These are phyloP conservation scores for Tonatia bakeri DNA, from an alignment of 2,113 vertebrate genomes.

Conservation along the genomic window DNA sequence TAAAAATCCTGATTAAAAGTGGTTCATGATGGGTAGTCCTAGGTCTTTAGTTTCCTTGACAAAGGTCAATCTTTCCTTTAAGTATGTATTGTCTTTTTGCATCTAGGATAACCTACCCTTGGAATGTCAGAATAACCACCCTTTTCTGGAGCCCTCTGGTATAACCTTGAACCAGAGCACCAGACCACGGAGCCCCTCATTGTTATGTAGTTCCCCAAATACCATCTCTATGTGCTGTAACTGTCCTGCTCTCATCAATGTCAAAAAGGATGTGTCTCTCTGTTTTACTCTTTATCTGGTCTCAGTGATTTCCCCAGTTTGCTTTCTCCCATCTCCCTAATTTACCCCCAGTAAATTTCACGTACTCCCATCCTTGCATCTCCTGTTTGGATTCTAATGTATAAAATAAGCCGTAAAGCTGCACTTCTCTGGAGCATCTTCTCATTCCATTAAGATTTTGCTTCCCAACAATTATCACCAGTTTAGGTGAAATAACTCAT, in stretches of 20 bases:
- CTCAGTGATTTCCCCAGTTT: background rate
- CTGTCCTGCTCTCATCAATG: background rate
- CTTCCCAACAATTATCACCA: background rate
- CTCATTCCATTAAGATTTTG: background rate
- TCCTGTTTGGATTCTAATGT: background rate
- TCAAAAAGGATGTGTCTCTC: background rate
- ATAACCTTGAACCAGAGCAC: background rate
- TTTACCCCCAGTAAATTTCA: background rate
- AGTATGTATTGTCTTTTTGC: background rate
- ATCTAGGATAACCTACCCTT: background rate
- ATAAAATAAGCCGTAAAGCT: background rate
- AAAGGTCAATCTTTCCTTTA: background rate
- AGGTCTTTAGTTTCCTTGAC: background rate
- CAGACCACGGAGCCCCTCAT: background rate
- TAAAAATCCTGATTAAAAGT: background rate
- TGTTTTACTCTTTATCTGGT: background rate
- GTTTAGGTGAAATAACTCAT: background rate
- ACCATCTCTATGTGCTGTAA: background rate
- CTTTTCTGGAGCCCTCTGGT: background rate
- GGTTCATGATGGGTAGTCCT: background rate
- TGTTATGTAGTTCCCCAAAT: background rate
- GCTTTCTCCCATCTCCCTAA: background rate
- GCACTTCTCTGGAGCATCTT: background rate
- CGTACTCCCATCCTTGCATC: background rate
- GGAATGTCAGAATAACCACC: background rate